These are phyloP conservation scores for Orchesella flavescens DNA, from an alignment of 2,888 invertebrate genomes.

Conservation along the genomic window DNA sequence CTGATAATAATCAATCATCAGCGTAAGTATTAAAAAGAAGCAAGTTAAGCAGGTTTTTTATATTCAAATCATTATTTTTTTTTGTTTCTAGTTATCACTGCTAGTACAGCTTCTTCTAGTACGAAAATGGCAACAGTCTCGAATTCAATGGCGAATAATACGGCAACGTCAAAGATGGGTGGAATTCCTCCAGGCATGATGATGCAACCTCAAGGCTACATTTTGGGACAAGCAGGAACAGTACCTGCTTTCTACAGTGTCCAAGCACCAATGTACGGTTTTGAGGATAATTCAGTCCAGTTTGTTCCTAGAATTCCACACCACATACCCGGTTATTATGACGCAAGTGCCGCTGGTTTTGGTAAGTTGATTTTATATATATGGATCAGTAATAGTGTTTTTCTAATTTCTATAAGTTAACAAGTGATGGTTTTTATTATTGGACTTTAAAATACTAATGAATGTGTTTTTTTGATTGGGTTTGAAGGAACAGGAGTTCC, in stretches of 20 bases:
- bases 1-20: too few species aligned
- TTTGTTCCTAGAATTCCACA: constrained; percentile 69
- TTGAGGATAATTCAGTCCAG: constrained; percentile 70
- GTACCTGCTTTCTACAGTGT: constrained; percentile 68
- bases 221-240: constrained; percentile 68
- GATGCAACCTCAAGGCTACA: constrained; percentile 71
- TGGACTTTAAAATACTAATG: background rate
- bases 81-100: constrained; percentile 55
- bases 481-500: constrained; percentile 62
- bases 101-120: constrained; percentile 66
- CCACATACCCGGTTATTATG: constrained; percentile 70
- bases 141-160: constrained; percentile 65
- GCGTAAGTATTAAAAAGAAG: too few species aligned
- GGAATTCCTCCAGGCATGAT: constrained; percentile 70
- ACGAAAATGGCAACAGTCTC: constrained; percentile 69
- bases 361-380: constrained; percentile 37
- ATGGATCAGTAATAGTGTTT: background rate
- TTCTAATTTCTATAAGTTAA: background rate
- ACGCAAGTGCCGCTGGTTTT: constrained; percentile 63
- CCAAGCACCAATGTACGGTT: constrained; percentile 70
- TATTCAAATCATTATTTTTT: background rate
- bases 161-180: constrained; percentile 66
- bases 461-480: background rate
- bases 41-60: too few species aligned
- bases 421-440: background rate